Base-by-base conservation (phyloP, 2,797 vertebrate genomes). In the Hypotaenidia philippensis region DNA sequence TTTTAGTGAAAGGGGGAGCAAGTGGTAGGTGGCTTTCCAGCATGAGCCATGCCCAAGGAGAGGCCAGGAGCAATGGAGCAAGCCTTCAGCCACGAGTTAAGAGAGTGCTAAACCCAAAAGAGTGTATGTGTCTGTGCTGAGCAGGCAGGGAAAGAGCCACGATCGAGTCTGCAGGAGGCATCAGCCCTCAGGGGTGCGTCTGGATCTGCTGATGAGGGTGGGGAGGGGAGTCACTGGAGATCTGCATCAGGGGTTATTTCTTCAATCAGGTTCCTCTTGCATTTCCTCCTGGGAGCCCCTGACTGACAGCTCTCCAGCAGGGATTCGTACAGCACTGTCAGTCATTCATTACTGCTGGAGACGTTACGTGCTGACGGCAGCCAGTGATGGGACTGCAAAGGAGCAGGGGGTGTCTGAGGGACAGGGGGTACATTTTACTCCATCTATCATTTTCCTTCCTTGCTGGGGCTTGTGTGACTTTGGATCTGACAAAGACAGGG, bases 251-350 rank as follows among this genome's bases (percentile, higher is more conserved):
- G 71, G 45, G 8, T 85, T 90, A 65, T 88, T 96, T 80, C 56
- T 94, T 94, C 87, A 71, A 2, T 90, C 82, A 55, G 38, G 56
- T 91, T 94, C 86, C 89, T 92, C 85, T 44, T 68, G 26, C 22
- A 0, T 32, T 71, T 71, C 63, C 57, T 66, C 61, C 70, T 0
- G 0, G 50, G 76, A 93, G 44, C 44, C 90, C 55, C 83, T 68
- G 91, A 75, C 32, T 92, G 82, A 85, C 86, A 93, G 79, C 40
- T 83, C 78, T 89, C 69, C 86, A 76, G 90, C 82, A 83, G 76
- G 90, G 76, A 57, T 74, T 76, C 14, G 0, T 83, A 60, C 74
- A 66, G 82, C 0, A 0, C 44, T 77, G 82, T 81, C 89, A 83
- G 79, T 94, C 86, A 87, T 52, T 93, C 88, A 32, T 90, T 87